Conservation (phyloP, 2,797 vertebrate genomes). For the Acanthurus leucopareius region DNA sequence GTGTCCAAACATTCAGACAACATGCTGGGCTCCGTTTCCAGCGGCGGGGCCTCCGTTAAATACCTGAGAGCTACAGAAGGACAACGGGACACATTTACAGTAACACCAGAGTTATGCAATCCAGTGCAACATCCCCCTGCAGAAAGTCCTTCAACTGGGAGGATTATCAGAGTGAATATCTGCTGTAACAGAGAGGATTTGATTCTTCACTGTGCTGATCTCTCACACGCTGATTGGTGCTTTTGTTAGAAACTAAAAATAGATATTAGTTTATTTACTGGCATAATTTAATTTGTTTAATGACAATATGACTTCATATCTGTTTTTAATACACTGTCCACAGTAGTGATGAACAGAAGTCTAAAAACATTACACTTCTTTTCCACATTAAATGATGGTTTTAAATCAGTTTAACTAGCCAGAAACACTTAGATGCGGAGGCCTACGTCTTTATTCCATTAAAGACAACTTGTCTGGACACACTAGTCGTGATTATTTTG, state of each 20-base stretch:
- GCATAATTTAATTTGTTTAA: too few relatives aligned
- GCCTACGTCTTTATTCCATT: too few relatives aligned
- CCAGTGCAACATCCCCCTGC: constrained; percentile 31
- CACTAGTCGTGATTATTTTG: too few relatives aligned
- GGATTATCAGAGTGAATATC: neutral
- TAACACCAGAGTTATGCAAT: constrained; percentile 47
- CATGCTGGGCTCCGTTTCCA: constrained; percentile 40
- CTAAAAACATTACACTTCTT: too few relatives aligned
- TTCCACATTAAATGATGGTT: too few relatives aligned
- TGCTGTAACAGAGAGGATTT: constrained; percentile 7
- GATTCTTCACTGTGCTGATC: neutral
- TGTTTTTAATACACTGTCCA: too few relatives aligned
- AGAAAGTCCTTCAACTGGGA: constrained; percentile 30
- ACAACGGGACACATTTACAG: constrained; percentile 14
- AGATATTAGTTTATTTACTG: too few relatives aligned
- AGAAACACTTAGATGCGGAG: too few relatives aligned
- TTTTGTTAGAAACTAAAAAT: neutral
- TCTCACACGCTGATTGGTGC: neutral
- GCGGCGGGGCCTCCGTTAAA: constrained; percentile 23
- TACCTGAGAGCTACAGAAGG: constrained; percentile 21
- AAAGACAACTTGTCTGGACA: too few relatives aligned
- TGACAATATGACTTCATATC: too few relatives aligned
- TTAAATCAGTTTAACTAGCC: too few relatives aligned
- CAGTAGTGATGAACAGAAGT: too few relatives aligned
- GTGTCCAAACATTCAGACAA: constrained; percentile 46